Evolutionary conservation across 2,113 vertebrate species (phyloP).

Genomic region (Cochlearius cochlearius): DNA sequence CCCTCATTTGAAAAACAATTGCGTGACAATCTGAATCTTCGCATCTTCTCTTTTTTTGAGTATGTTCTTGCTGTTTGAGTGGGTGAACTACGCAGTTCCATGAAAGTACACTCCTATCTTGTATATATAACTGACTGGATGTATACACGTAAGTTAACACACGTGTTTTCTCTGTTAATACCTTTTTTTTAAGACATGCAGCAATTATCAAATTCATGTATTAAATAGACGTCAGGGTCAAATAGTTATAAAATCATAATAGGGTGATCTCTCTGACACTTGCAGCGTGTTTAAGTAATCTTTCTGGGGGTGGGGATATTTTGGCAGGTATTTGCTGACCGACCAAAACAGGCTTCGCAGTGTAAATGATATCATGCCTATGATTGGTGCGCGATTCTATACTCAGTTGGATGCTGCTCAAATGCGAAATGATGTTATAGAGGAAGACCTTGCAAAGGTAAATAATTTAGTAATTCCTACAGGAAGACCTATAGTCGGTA

Average conservation of each 20-base stretch:
- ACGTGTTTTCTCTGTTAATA: neutral
- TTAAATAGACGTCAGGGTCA: neutral
- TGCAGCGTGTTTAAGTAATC: neutral
- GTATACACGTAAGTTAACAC: neutral
- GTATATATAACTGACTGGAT: neutral
- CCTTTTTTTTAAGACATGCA: neutral
- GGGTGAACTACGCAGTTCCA: neutral
- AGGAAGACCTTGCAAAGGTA: slow-evolving; percentile 98
- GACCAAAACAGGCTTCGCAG: slow-evolving; percentile 97
- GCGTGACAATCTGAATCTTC: neutral
- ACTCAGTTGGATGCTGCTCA: slow-evolving; percentile 97
- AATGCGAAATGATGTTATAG: slow-evolving; percentile 98
- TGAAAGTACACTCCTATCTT: neutral
- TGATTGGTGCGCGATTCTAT: slow-evolving; percentile 99
- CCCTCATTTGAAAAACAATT: neutral
- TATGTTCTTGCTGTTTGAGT: neutral
- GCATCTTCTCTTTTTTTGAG: neutral
- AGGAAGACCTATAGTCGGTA: neutral
- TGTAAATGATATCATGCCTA: slow-evolving; percentile 99
- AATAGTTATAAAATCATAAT: neutral
- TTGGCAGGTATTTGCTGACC: slow-evolving; percentile 92
- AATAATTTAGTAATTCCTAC: neutral
- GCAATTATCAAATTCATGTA: neutral
- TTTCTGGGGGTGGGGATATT: neutral
- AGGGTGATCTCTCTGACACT: neutral